phyloP scores from a whole-genome alignment of 2,888 invertebrate species.

The Xestobium rufovillosum region DNA sequence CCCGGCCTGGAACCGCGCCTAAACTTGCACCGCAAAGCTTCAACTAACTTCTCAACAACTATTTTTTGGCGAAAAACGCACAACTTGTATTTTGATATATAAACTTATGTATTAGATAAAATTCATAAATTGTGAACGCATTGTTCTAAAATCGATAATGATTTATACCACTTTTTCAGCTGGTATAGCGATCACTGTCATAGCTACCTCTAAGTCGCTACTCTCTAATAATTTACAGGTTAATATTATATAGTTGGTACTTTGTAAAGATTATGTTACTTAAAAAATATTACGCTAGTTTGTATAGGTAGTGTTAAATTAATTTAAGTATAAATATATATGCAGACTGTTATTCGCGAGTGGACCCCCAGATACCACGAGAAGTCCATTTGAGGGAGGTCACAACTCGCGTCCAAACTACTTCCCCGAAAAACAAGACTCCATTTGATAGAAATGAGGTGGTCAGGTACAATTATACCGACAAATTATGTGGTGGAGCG shows the following conservation, averaged over 20 bases:
- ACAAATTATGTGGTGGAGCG: no score
- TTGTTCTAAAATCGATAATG: constrained; percentile 43
- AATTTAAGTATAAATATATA: no score
- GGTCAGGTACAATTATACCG: no score
- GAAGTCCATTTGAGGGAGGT: no score
- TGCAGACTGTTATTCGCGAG: no score
- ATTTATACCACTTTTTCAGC: constrained; percentile 8
- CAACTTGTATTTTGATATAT: constrained; percentile 41
- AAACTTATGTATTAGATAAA: constrained; percentile 42
- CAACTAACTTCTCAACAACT: constrained; percentile 44
- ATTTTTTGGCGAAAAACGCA: constrained; percentile 40
- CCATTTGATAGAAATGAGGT: no score
- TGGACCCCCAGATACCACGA: no score
- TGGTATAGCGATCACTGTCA: constrained; percentile 10
- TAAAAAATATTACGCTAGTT: constrained; percentile 42
- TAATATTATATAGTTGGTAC: constrained; percentile 55
- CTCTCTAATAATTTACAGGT: constrained; percentile 41
- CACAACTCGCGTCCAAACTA: no score
- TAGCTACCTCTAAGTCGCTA: constrained; percentile 32
- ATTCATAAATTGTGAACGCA: constrained; percentile 41
- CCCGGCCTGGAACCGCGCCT: not conserved
- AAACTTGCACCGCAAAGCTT: constrained; percentile 37
- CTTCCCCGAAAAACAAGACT: no score
- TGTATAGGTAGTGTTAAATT: constrained; percentile 37
- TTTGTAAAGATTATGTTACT: constrained; percentile 48